phyloP scores from a whole-genome alignment of 2,113 vertebrate species.

The Gasterosteus nipponicus region DNA sequence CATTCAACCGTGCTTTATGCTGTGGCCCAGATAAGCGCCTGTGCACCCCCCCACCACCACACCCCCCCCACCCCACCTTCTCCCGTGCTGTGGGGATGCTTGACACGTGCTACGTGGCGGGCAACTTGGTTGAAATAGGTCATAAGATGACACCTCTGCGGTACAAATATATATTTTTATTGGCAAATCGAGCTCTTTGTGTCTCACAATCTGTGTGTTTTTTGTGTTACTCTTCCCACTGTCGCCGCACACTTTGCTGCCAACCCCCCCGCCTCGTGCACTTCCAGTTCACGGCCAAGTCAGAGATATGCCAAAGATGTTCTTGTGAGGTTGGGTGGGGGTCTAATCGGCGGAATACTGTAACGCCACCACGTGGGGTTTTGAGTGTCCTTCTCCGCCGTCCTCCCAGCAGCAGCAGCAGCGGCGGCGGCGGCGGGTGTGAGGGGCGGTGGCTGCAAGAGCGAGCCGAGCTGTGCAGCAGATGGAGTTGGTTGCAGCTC shows the following conservation, averaged over 20 bases:
- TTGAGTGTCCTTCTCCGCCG: conserved; percentile 28
- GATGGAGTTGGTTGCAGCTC: conserved; percentile 94
- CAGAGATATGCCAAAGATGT: neutral
- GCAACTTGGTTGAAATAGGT: conserved; percentile 30
- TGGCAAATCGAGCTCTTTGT: neutral
- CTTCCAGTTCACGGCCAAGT: neutral
- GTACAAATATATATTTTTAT: conserved; percentile 9
- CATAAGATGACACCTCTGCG: conserved; percentile 9
- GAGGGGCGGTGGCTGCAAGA: conserved; percentile 89
- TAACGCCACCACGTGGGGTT: neutral
- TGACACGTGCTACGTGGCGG: conserved; percentile 1
- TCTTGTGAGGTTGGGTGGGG: neutral
- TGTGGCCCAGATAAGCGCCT: conserved; percentile 51
- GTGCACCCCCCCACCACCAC: neutral
- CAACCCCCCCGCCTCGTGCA: neutral
- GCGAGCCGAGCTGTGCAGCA: conserved; percentile 90
- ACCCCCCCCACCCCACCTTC: neutral
- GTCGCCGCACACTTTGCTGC: neutral
- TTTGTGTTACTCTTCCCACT: neutral
- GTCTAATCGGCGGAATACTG: neutral
- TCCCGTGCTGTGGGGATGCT: conserved; percentile 5
- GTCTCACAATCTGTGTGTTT: neutral
- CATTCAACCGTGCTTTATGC: conserved; percentile 41
- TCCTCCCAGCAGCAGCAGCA: conserved; percentile 16
- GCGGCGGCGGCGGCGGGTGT: conserved; percentile 57